Evolutionary conservation across 2,888 invertebrate species (phyloP).

Genomic region (Autographa gamma): DNA sequence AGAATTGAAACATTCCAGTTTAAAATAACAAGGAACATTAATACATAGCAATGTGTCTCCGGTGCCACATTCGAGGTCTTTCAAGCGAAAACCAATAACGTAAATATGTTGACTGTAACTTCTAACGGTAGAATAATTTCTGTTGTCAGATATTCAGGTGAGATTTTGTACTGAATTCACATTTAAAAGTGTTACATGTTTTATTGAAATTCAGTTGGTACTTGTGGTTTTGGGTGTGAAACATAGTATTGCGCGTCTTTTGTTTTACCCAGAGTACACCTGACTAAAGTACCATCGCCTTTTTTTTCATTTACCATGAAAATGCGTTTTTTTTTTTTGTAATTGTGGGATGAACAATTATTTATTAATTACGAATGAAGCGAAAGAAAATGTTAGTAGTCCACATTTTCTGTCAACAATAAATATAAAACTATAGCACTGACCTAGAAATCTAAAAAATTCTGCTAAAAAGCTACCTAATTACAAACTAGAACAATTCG

Average conservation of each 20-base stretch:
- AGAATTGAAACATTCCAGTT: conserved; percentile 56
- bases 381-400: too few relatives aligned
- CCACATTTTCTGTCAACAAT: too few relatives aligned
- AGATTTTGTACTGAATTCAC: neutral
- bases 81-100: conserved; percentile 68
- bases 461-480: neutral
- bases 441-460: neutral
- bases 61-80: conserved; percentile 65
- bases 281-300: too few relatives aligned
- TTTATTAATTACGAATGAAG: too few relatives aligned
- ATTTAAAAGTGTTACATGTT: neutral
- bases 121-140: conserved; percentile 33
- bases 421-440: neutral
- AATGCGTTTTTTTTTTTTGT: too few relatives aligned
- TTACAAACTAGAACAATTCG: neutral
- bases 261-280: too few relatives aligned
- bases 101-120: conserved; percentile 60
- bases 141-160: conserved; percentile 19
- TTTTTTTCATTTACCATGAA: too few relatives aligned
- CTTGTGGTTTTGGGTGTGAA: too few relatives aligned
- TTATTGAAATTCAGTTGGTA: neutral
- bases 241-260: too few relatives aligned
- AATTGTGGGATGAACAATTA: too few relatives aligned
- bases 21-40: conserved; percentile 64
- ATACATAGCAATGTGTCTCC: conserved; percentile 66